phyloP scores from a whole-genome alignment of 2,113 vertebrate species.

The Pogona vitticeps region DNA sequence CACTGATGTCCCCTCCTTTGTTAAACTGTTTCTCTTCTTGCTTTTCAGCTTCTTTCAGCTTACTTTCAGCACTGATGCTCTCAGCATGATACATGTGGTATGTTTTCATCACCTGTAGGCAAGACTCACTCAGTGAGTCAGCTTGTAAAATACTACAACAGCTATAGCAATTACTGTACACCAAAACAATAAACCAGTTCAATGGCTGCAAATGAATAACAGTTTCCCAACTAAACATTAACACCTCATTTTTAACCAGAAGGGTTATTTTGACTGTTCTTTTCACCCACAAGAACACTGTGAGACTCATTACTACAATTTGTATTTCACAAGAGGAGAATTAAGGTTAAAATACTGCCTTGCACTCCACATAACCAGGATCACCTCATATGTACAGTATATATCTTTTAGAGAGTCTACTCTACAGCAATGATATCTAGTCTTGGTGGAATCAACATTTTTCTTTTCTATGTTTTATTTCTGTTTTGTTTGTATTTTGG shows the following conservation, averaged over 20 bases:
- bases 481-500: too few species aligned
- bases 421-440: not conserved
- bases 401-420: not conserved
- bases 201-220: not conserved
- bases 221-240: not conserved
- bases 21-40: constrained; percentile 98
- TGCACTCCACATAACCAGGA: not conserved
- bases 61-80: constrained; percentile 94
- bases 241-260: not conserved
- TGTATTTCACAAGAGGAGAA: not conserved
- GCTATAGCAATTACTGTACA: too few species aligned
- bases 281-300: not conserved
- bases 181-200: not conserved
- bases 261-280: not conserved
- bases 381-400: not conserved
- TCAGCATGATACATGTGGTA: constrained; percentile 99
- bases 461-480: too few species aligned
- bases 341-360: not conserved
- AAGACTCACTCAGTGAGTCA: not conserved
- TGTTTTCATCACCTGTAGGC: constrained; percentile 95
- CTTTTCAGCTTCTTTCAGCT: constrained; percentile 97
- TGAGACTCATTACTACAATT: not conserved
- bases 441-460: not conserved
- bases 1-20: constrained; percentile 87
- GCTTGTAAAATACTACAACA: not conserved